Conservation (phyloP, 2,113 vertebrate genomes). For the Chaenogobius annularis region DNA sequence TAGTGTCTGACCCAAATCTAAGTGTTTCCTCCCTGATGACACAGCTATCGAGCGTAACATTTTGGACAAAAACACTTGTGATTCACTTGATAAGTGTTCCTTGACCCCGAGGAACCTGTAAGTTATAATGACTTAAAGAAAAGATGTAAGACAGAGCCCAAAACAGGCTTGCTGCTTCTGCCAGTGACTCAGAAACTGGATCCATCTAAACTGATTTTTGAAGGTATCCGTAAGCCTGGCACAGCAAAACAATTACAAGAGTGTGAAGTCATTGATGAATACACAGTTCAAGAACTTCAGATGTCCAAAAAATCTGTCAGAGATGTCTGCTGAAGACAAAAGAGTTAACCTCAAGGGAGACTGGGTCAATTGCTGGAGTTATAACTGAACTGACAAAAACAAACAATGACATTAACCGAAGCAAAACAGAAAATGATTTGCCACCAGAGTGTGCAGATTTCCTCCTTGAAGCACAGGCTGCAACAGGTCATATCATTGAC, state of each 20-base stretch:
- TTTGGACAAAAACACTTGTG: conserved; percentile 82
- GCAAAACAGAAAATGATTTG: conserved; percentile 49
- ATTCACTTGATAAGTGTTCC: conserved; percentile 76
- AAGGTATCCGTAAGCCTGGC: not conserved
- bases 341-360: conserved; percentile 81
- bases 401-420: conserved; percentile 40
- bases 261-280: conserved; percentile 29
- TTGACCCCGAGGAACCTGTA: conserved; percentile 78
- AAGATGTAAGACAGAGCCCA: conserved; percentile 69
- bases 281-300: conserved; percentile 78
- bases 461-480: conserved; percentile 83
- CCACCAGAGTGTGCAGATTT: conserved; percentile 42
- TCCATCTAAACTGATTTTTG: not conserved
- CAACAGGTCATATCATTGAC: conserved; percentile 88
- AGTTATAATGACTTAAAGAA: conserved; percentile 82
- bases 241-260: not conserved
- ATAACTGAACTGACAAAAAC: conserved; percentile 23
- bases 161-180: not conserved
- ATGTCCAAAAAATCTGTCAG: conserved; percentile 83
- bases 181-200: not conserved
- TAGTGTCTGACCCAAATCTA: conserved; percentile 85
- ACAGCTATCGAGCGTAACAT: conserved; percentile 82
- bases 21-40: conserved; percentile 87
- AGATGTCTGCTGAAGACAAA: conserved; percentile 78
- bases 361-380: conserved; percentile 70